A percentile compares a stretch with the other conserved stretches of the same genome.
Evolutionary conservation across 2,113 vertebrate genomes (phyloP).

Genomic region (Copsychus sechellarum): DNA sequence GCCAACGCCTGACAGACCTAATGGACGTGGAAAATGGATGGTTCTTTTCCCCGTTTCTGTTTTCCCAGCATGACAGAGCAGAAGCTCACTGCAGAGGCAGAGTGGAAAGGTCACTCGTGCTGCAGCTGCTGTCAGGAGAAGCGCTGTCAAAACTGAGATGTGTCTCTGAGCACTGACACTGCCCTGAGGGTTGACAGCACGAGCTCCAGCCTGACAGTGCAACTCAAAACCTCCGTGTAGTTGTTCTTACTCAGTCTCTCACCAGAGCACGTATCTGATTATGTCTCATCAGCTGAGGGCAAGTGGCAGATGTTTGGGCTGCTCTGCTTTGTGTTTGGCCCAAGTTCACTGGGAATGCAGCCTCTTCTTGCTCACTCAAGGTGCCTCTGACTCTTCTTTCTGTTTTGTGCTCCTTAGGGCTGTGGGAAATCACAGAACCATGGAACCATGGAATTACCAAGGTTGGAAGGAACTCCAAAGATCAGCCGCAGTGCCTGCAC

Average conservation of each 20-base stretch:
- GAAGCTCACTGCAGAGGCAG: background rate
- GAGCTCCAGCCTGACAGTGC: background rate
- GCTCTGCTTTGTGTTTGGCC: background rate
- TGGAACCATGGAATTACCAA: no score
- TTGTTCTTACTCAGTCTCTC: background rate
- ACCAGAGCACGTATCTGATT: background rate
- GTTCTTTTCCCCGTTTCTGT: background rate
- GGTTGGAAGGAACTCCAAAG: background rate
- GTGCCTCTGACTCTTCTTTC: background rate
- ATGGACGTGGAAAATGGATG: background rate
- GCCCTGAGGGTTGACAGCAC: background rate
- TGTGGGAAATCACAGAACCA: conserved; percentile 7
- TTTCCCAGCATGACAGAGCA: background rate
- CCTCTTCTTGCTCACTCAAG: background rate
- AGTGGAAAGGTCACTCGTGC: background rate
- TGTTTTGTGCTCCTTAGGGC: background rate
- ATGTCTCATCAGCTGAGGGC: background rate
- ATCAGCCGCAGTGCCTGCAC: background rate
- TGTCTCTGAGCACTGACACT: background rate
- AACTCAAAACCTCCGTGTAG: background rate
- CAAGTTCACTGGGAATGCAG: background rate
- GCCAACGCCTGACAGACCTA: background rate
- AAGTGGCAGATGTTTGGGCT: background rate
- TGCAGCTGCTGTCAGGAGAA: background rate
- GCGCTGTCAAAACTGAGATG: background rate